phyloP scores from a whole-genome alignment of 1,140 invertebrate species.

The Drosophila ambigua region DNA sequence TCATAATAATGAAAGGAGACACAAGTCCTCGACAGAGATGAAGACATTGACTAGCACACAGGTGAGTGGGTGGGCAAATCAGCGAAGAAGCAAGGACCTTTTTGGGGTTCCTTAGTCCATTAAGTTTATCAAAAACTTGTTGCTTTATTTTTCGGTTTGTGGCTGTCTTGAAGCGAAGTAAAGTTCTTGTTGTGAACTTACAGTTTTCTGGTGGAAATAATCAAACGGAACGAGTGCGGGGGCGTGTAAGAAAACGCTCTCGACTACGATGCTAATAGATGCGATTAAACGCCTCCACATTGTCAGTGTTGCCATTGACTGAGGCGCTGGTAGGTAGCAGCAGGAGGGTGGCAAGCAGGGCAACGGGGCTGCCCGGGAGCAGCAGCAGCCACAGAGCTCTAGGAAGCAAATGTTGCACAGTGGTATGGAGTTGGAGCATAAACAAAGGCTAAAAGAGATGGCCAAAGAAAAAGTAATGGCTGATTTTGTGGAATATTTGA shows the following conservation, averaged over 20 bases:
- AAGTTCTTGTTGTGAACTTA: slow-evolving; percentile 23
- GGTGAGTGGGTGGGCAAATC: not conserved
- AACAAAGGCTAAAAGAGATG: not conserved
- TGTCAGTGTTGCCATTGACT: slow-evolving; percentile 39
- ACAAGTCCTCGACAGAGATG: too few relatives aligned
- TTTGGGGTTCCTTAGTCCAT: slow-evolving; percentile 4
- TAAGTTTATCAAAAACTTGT: slow-evolving; percentile 37
- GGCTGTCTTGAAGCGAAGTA: slow-evolving; percentile 10
- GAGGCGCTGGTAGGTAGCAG: not conserved
- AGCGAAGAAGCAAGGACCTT: not conserved
- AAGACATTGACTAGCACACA: slow-evolving; percentile 18
- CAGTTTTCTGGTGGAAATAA: slow-evolving; percentile 37
- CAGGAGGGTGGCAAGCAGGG: not conserved
- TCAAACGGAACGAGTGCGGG: slow-evolving; percentile 12
- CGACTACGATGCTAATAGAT: slow-evolving; percentile 69
- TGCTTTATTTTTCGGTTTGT: slow-evolving; percentile 20
- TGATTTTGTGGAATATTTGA: too few relatives aligned
- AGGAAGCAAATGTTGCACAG: too few relatives aligned
- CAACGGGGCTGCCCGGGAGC: not conserved
- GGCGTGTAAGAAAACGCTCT: slow-evolving; percentile 56
- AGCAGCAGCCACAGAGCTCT: not conserved
- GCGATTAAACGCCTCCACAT: slow-evolving; percentile 75
- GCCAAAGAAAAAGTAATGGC: not conserved
- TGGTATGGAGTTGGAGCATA: not conserved
- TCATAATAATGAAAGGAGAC: slow-evolving; percentile 18